These are phyloP conservation scores for Abscondita cerata DNA, from an alignment of 2,888 invertebrate species.

Conservation along the genomic window DNA sequence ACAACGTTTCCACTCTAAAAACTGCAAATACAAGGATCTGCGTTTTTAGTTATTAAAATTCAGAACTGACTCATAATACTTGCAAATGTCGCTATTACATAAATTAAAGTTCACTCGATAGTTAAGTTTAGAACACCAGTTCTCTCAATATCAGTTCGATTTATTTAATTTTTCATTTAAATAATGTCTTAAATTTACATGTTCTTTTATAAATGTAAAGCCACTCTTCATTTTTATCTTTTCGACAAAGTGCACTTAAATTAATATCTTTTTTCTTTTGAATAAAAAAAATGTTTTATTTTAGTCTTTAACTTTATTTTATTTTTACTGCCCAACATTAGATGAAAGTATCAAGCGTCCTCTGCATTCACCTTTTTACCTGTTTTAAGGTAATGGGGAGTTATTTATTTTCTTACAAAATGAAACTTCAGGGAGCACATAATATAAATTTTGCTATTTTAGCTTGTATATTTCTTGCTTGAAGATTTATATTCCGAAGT, in stretches of 20 bases:
- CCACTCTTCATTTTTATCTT: no score
- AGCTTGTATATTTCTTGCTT: constrained; percentile 2
- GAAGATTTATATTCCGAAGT: constrained; percentile 5
- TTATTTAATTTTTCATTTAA: no score
- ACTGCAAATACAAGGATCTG: constrained; percentile 11
- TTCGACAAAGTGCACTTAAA: neutral
- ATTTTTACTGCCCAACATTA: constrained; percentile 26
- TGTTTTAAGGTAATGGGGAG: constrained; percentile 27
- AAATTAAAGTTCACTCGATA: neutral
- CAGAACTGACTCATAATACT: neutral
- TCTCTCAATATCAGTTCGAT: no score
- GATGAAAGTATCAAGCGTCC: constrained; percentile 22
- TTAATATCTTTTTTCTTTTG: constrained; percentile 16
- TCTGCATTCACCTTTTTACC: constrained; percentile 28
- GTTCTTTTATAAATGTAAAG: no score
- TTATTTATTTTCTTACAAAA: constrained; percentile 20
- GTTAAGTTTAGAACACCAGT: no score
- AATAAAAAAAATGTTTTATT: constrained; percentile 23
- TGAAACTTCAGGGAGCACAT: constrained; percentile 18
- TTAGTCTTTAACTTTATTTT: constrained; percentile 28
- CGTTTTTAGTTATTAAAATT: constrained; percentile 10
- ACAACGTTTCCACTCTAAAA: constrained; percentile 12
- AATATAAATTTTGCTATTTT: constrained; percentile 20
- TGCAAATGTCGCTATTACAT: neutral
- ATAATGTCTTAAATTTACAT: no score